Evolutionary conservation across 2,797 vertebrate genomes (phyloP).

Genomic region (Sebastes nivosus): DNA sequence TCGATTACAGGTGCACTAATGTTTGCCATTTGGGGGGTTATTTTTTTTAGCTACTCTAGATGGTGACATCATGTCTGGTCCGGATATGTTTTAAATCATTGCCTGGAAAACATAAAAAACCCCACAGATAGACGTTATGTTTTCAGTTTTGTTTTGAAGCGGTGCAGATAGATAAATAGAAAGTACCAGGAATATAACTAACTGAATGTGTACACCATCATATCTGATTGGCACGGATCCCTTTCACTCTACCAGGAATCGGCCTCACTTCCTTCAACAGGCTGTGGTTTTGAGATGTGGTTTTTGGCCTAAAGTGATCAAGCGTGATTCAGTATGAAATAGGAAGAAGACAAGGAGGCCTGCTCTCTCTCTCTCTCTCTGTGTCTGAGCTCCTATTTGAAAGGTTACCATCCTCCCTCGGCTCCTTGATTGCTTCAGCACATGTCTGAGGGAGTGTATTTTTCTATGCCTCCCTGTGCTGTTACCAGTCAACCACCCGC

Average conservation of each 20-base stretch:
- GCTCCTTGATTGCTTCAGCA: slow-evolving; percentile 69
- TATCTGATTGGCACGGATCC: slow-evolving; percentile 48
- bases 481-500: slow-evolving; percentile 48
- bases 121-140: background rate
- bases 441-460: slow-evolving; percentile 68
- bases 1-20: slow-evolving; percentile 52
- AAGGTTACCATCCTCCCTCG: slow-evolving; percentile 51
- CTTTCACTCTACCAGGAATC: slow-evolving; percentile 25
- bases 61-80: slow-evolving; percentile 64
- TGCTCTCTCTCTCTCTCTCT: background rate
- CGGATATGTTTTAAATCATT: slow-evolving; percentile 10
- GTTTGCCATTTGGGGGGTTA: slow-evolving; percentile 16
- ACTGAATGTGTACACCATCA: background rate
- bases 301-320: slow-evolving; percentile 37
- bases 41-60: slow-evolving; percentile 28
- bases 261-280: slow-evolving; percentile 34
- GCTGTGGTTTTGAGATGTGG: slow-evolving; percentile 30
- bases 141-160: slow-evolving; percentile 38
- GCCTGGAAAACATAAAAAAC: background rate
- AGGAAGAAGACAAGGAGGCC: slow-evolving; percentile 26
- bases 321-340: slow-evolving; percentile 46
- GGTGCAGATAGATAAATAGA: slow-evolving; percentile 3
- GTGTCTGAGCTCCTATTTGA: slow-evolving; percentile 53
- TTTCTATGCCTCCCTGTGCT: slow-evolving; percentile 49
- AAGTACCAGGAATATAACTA: background rate